Evolutionary conservation across 2,888 invertebrate species (phyloP).

Genomic region (Entomobrya proxima): DNA sequence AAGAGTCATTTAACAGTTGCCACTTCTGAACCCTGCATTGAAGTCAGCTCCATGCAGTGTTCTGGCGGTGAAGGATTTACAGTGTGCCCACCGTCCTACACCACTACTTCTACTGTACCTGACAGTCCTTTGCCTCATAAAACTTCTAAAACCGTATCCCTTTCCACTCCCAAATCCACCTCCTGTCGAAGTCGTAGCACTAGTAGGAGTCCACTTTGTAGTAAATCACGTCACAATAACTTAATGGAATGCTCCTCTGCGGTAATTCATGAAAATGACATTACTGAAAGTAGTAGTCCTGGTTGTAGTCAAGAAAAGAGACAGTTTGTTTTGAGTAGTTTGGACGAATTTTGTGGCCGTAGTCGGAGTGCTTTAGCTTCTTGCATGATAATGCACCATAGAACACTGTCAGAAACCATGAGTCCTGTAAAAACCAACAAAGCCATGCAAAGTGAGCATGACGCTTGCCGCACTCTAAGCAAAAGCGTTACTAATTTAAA

Average conservation of each 20-base stretch:
- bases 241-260: conserved; percentile 30
- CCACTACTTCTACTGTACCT: conserved; percentile 35
- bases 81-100: conserved; percentile 45
- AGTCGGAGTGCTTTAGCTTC: conserved; percentile 64
- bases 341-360: conserved; percentile 11
- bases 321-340: not conserved
- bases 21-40: conserved; percentile 61
- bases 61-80: conserved; percentile 43
- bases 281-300: not conserved
- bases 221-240: conserved; percentile 43
- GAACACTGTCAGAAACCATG: conserved; percentile 43
- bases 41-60: conserved; percentile 43
- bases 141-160: conserved; percentile 41
- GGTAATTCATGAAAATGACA: conserved; percentile 47
- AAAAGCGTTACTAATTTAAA: conserved; percentile 56
- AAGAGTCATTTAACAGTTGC: conserved; percentile 50
- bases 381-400: conserved; percentile 50
- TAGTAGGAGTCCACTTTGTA: conserved; percentile 55
- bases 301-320: not conserved
- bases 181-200: conserved; percentile 63
- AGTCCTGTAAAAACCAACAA: conserved; percentile 37
- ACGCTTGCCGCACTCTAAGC: not conserved
- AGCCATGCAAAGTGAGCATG: not conserved
- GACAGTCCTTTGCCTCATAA: conserved; percentile 37
- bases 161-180: conserved; percentile 27